A percentile compares a stretch with the other conserved stretches of the same genome.
These are phyloP conservation scores for Oryzias woworae DNA, from an alignment of 2,113 vertebrate species.

Conservation along the genomic window DNA sequence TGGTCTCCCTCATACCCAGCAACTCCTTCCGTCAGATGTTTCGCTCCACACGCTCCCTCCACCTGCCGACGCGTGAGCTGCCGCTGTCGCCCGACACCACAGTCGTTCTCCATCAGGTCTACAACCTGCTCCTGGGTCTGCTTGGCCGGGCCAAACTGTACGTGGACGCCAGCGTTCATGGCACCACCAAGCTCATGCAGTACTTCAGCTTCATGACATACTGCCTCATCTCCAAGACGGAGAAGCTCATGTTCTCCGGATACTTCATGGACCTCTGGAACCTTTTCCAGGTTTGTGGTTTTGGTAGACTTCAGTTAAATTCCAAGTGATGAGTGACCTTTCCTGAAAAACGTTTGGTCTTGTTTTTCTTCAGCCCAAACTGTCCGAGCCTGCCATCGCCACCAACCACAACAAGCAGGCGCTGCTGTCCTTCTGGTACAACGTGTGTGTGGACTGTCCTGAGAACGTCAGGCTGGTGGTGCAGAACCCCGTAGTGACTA, in stretches of 20 bases:
- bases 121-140: slow-evolving; percentile 94
- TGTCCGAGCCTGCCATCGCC: slow-evolving; percentile 97
- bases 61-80: slow-evolving; percentile 95
- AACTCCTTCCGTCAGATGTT: slow-evolving; percentile 99
- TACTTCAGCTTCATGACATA: slow-evolving; percentile 99
- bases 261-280: slow-evolving; percentile 99
- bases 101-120: slow-evolving; percentile 96
- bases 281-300: slow-evolving; percentile 85
- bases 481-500: slow-evolving; percentile 97
- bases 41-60: slow-evolving; percentile 94
- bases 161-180: slow-evolving; percentile 95
- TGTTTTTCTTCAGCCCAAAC: slow-evolving; percentile 81
- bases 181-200: slow-evolving; percentile 97
- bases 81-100: slow-evolving; percentile 97
- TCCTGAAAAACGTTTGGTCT: no score
- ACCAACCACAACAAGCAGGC: slow-evolving; percentile 99
- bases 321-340: not conserved
- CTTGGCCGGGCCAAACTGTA: slow-evolving; percentile 96
- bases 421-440: slow-evolving; percentile 98
- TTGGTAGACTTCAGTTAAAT: not conserved
- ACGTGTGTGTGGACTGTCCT: slow-evolving; percentile 94
- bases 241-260: slow-evolving; percentile 98
- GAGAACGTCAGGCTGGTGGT: slow-evolving; percentile 98
- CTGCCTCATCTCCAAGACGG: slow-evolving; percentile 98
- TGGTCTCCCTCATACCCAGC: slow-evolving; percentile 99